Evolutionary conservation across 92 coral and sea anemone genomes (phyloP), one percentile per base, ranked within the genome.

Genomic region (Siderastrea siderea): DNA sequence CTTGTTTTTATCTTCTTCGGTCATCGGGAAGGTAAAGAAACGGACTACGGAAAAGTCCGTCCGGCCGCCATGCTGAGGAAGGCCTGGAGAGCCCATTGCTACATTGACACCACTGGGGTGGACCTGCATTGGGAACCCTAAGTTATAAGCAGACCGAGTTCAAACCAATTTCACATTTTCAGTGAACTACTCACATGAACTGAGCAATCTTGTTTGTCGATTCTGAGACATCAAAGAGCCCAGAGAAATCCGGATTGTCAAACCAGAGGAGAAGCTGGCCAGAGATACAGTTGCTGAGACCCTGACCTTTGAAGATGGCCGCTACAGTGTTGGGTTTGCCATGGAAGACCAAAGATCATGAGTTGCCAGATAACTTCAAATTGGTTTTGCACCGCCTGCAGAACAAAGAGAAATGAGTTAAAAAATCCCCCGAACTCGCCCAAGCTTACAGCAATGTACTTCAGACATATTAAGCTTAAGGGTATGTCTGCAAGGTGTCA

Each of bases 91-190:
- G 68, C 93, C 94, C 47, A 85, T 91, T 3, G 91, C 91, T n/a
- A 72, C 91, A 81, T 43, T 77, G n/a, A 79, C 92, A 2, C 95
- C 92, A 8, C 85, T 88, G 47, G 93, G 93, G 44, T 94, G 94
- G 96, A 94, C 96, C 38, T 88, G 93, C 51, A 79, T 88, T 66
- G 92, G 94, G 3, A 64, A 11, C 19, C 81, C 74, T 1, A 73
- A 60, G 50, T 10, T 74, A 61, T 10, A 66, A 19, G 68, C 75
- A 47, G 79, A 43, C 70, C 16, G 59, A 69, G 8, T 8, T 38
- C 57, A 80, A 12, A 80, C 81, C 63, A 50, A 73, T 72, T 82
- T 81, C 64, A 67, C 88, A 48, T 88, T 89, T 45, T 50, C 48
- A 6, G 67, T 75, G 57, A 73, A 74, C 6, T 72, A 74, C 65